Base-by-base conservation (phyloP, 1,140 invertebrate species). In the Rhyacophila brunnea region DNA sequence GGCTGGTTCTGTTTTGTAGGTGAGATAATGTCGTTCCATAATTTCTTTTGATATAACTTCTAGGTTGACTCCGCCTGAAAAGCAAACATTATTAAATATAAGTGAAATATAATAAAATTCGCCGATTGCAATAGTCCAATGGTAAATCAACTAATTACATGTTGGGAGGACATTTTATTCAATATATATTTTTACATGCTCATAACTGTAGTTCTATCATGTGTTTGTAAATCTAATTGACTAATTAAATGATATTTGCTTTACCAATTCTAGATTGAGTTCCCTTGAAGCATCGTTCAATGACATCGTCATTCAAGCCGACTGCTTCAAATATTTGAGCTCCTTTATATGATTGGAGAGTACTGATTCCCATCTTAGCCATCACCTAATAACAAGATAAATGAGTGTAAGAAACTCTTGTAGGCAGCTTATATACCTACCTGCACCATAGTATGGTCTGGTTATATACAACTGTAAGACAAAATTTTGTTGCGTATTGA, bases 321-420 rank as follows among this genome's bases (percentile, higher is more conserved):
- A 99, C 95, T 17, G 96, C 96, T 80, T 99, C 97, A 74, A 99
- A 99, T 65, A 99, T 99, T 79, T 99, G 97, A 3, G 97, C 97
- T 64, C 95, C 93, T 80, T 99, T 99, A 75, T 99, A 99, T n/a
- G 95, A 98, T 72, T 99, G 96, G 13, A 99, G 77, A 0, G 96
- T 99, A 38, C 95, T 97, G 69, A 99, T 99, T 35, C 97, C 97
- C 97, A 99, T 99, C 78, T 99, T 99, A 1, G 97, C 96, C 97
- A 99, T 99, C 0, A 98, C 86, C 60, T 60, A 44, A 43, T 54
- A 44, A 43, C 34, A 13, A 20, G 13, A 17, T 11, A 17, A 40
- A 53, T 53, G 10, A 10, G 17, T 40, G 14, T 40, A 40, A 11
- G 40, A 42, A 52, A 7, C n/a, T 4, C 17, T 50, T 14, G 4